phyloP scores from a whole-genome alignment of 2,888 invertebrate genomes.

The Xiphydria camelus region DNA sequence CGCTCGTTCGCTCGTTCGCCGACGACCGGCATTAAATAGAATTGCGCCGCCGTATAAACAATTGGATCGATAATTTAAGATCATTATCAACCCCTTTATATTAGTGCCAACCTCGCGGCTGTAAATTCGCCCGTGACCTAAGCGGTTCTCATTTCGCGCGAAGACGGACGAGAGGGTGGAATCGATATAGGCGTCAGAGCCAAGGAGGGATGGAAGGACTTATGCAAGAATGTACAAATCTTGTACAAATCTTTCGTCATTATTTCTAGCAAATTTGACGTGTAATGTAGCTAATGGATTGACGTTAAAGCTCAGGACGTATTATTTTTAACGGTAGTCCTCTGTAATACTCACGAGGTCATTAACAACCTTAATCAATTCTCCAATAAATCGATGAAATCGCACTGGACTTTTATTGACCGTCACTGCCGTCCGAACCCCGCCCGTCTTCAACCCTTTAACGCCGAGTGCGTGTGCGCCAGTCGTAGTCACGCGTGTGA shows the following conservation, averaged over 20 bases:
- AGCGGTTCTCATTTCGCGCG: slow-evolving; percentile 38
- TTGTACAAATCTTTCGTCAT: too few relatives aligned
- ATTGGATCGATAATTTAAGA: slow-evolving; percentile 57
- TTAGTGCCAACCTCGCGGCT: slow-evolving; percentile 46
- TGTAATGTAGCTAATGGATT: too few relatives aligned
- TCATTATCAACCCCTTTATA: slow-evolving; percentile 54
- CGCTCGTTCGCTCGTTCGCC: slow-evolving; percentile 27
- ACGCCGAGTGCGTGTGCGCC: slow-evolving; percentile 57
- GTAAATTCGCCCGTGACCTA: slow-evolving; percentile 40
- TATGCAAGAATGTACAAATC: slow-evolving; percentile 8
- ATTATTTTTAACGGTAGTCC: too few relatives aligned
- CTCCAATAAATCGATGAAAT: slow-evolving; percentile 33
- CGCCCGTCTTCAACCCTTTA: slow-evolving; percentile 47
- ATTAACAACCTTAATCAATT: slow-evolving; percentile 45
- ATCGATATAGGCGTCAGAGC: too few relatives aligned
- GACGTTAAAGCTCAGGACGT: too few relatives aligned
- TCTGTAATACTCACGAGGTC: too few relatives aligned
- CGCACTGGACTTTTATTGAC: slow-evolving; percentile 43
- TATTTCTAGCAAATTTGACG: too few relatives aligned
- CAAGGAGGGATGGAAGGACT: too few relatives aligned
- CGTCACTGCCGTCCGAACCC: slow-evolving; percentile 39
- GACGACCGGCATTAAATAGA: slow-evolving; percentile 47
- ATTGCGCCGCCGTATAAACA: slow-evolving; percentile 55
- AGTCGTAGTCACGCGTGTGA: slow-evolving; percentile 48
- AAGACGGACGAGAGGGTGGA: not conserved